Conservation (phyloP, 2,888 invertebrate genomes). For the Ornithoptera priamus region DNA sequence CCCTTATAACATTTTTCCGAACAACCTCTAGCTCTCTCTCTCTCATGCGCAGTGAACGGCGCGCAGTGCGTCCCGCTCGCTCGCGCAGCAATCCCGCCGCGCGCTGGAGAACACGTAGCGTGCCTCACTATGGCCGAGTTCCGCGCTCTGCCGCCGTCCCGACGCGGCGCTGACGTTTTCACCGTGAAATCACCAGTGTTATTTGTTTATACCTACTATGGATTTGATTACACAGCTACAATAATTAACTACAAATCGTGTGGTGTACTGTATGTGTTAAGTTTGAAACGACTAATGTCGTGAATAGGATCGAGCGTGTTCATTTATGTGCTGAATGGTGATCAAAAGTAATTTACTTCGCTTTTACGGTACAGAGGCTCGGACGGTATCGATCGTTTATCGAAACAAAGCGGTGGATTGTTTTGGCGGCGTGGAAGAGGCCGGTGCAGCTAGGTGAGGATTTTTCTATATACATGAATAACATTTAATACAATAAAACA, state of each 20-base stretch:
- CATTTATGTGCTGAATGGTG: slow-evolving; percentile 75
- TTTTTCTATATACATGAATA: slow-evolving; percentile 42
- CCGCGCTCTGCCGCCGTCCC: slow-evolving; percentile 74
- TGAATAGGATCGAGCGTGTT: slow-evolving; percentile 67
- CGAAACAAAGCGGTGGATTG: slow-evolving; percentile 72
- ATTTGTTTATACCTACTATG: slow-evolving; percentile 73
- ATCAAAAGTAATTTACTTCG: slow-evolving; percentile 76
- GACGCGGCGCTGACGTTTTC: slow-evolving; percentile 76
- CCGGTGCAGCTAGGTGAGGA: slow-evolving; percentile 58
- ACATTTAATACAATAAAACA: slow-evolving; percentile 36
- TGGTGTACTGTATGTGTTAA: slow-evolving; percentile 62
- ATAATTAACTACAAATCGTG: slow-evolving; percentile 58
- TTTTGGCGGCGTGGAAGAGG: slow-evolving; percentile 54
- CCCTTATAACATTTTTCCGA: slow-evolving; percentile 69
- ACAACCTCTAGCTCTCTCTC: slow-evolving; percentile 44
- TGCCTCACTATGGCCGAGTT: slow-evolving; percentile 59
- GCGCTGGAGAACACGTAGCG: slow-evolving; percentile 69
- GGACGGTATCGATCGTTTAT: slow-evolving; percentile 69
- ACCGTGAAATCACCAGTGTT: slow-evolving; percentile 69
- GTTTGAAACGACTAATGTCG: slow-evolving; percentile 54
- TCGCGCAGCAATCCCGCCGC: slow-evolving; percentile 50
- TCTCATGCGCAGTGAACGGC: slow-evolving; percentile 33
- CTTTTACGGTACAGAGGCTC: slow-evolving; percentile 72
- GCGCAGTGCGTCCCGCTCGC: slow-evolving; percentile 49
- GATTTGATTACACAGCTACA: slow-evolving; percentile 59